Conservation (phyloP, 2,113 vertebrate species). For the Orientallactaga bullata region DNA sequence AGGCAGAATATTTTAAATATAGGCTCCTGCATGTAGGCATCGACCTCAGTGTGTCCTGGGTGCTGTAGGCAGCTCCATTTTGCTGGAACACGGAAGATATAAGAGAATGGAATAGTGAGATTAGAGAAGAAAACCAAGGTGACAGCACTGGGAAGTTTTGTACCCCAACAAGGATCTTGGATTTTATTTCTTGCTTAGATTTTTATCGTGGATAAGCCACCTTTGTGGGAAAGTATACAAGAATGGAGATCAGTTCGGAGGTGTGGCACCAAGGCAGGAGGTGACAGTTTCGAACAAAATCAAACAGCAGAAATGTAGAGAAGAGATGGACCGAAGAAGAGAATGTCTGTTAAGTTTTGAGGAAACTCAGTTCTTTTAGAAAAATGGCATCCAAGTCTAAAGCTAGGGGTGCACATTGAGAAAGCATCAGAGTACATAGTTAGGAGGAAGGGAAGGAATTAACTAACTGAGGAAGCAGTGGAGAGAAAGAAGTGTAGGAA, state of each 20-base stretch:
- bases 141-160: background rate
- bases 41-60: background rate
- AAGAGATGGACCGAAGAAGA: background rate
- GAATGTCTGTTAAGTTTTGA: background rate
- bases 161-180: background rate
- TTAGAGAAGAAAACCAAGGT: background rate
- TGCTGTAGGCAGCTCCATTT: background rate
- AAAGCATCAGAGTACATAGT: background rate
- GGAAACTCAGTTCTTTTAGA: background rate
- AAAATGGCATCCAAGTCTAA: background rate
- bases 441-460: background rate
- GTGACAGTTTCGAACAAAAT: slow-evolving; percentile 33
- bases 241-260: background rate
- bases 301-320: background rate
- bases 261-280: background rate
- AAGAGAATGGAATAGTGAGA: background rate
- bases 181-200: slow-evolving; percentile 10
- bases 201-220: background rate
- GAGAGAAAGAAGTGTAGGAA: background rate
- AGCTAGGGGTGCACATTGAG: background rate
- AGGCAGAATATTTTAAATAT: background rate
- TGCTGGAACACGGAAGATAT: background rate
- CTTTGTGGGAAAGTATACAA: background rate
- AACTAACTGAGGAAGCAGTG: background rate
- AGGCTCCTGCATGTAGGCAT: background rate